Conservation (phyloP, 2,113 vertebrate species). For the Nansenia antarctica region DNA sequence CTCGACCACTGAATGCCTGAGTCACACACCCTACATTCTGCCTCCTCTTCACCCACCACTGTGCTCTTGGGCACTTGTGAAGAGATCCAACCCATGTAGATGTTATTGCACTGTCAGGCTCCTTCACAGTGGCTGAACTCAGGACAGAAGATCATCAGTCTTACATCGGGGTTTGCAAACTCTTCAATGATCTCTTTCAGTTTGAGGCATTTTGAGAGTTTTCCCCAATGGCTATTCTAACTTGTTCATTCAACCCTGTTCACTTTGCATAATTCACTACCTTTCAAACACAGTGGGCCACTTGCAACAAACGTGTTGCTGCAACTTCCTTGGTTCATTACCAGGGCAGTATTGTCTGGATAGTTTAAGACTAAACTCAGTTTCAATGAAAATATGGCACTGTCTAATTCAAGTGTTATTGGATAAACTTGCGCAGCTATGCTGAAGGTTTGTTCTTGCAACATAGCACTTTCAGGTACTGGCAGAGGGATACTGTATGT, state of each 20-base stretch:
- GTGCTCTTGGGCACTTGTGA: constrained; percentile 16
- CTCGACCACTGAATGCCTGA: neutral
- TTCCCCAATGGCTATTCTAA: constrained; percentile 35
- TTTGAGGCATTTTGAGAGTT: constrained; percentile 35
- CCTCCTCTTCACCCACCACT: constrained; percentile 22
- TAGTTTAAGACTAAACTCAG: too few species aligned
- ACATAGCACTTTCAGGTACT: too few species aligned
- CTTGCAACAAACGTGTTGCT: too few species aligned
- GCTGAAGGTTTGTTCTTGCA: too few species aligned
- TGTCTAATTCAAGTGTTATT: too few species aligned
- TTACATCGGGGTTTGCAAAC: constrained; percentile 32
- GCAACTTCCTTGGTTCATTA: too few species aligned
- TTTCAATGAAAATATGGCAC: too few species aligned
- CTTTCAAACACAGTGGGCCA: neutral
- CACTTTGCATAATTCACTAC: constrained; percentile 13
- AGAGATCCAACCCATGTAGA: constrained; percentile 36
- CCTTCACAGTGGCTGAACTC: constrained; percentile 48
- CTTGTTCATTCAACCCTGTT: constrained; percentile 26
- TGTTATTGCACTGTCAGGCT: constrained; percentile 54
- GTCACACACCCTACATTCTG: constrained; percentile 2
- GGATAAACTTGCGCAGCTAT: too few species aligned
- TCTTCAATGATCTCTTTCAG: constrained; percentile 41
- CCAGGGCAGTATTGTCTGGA: too few species aligned
- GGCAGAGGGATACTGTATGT: too few species aligned
- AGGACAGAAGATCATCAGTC: constrained; percentile 45